Base-by-base conservation (phyloP, 2,888 invertebrate genomes). In the Itoplectis maculator region DNA sequence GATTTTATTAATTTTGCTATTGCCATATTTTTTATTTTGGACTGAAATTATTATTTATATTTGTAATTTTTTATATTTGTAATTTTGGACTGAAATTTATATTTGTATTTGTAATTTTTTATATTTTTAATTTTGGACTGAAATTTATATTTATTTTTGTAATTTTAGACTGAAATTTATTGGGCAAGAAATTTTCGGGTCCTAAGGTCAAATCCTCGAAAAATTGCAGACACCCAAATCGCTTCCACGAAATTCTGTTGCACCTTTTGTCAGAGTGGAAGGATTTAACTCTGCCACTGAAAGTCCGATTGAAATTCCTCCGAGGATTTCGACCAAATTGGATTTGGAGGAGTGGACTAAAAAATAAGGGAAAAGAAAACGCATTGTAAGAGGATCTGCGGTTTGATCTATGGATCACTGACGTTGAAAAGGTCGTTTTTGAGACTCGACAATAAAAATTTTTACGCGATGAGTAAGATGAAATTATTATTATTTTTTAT, bases 141-240 rank as follows among this genome's bases (percentile, higher is more conserved):
- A n/a, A n/a, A n/a, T n/a, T n/a, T n/a, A n/a, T n/a, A n/a, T n/a
- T n/a, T n/a, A n/a, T n/a, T n/a, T n/a, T n/a, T n/a, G n/a, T n/a
- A n/a, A n/a, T n/a, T n/a, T n/a, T n/a, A n/a, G n/a, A n/a, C n/a
- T 70, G 40, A 42, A 54, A 42, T 61, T 61, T 61, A 61, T 61
- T 18, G 6, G 37, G 8, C 37, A 59, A 8, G n/a, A 59, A 59
- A 15, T 37, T 15, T 15, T 4, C 9, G 9, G 23, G 45, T 73
- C 42, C 61, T 63, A 29, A n/a, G 2, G 51, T 66, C 45, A 63
- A 69, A 79, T 69, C 73, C 69, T 75, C 82, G 72, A 82, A 82
- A 82, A 82, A 79, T 45, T 76, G 68, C 79, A 79, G 75, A 79
- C 79, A 79, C 75, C 76, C 79, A 76, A 82, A 82, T 82, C 79